Percentiles rank a stretch among this genome's conserved stretches.
Conservation (phyloP, 2,797 vertebrate species). For the Allobates femoralis region DNA sequence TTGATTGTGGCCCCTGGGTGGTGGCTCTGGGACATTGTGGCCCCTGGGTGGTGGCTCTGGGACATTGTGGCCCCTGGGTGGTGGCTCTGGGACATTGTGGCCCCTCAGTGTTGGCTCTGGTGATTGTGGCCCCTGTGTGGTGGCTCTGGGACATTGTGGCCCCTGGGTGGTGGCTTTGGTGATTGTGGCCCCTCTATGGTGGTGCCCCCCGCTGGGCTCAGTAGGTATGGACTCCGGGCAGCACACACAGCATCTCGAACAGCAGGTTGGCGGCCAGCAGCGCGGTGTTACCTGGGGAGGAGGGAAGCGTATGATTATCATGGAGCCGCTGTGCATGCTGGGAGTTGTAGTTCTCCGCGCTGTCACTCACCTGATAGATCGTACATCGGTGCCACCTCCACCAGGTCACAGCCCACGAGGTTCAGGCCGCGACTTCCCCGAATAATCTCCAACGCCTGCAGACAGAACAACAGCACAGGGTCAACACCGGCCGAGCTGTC, state of each 20-base stretch:
- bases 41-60: no score
- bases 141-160: no score
- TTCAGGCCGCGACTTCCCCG: slow-evolving; percentile 89
- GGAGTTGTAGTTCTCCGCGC: background rate
- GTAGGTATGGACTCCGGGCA: slow-evolving; percentile 81
- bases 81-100: no score
- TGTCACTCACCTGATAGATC: slow-evolving; percentile 84
- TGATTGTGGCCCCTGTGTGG: no score
- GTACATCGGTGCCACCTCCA: slow-evolving; percentile 89
- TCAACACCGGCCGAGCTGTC: background rate
- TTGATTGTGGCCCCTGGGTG: no score
- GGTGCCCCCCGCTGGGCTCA: slow-evolving; percentile 65
- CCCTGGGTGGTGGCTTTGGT: no score
- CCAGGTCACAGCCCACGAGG: slow-evolving; percentile 91
- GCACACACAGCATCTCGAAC: slow-evolving; percentile 92
- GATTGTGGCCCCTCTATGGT: no score
- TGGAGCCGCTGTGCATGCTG: background rate
- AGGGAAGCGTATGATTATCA: background rate
- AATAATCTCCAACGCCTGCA: slow-evolving; percentile 90
- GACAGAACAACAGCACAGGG: background rate
- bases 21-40: no score
- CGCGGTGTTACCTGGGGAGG: slow-evolving; percentile 87
- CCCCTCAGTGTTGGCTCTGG: no score
- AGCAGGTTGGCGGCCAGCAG: slow-evolving; percentile 90
- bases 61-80: no score